Evolutionary conservation across 2,888 invertebrate species (phyloP).

Genomic region (Ditylenchus weischeri): DNA sequence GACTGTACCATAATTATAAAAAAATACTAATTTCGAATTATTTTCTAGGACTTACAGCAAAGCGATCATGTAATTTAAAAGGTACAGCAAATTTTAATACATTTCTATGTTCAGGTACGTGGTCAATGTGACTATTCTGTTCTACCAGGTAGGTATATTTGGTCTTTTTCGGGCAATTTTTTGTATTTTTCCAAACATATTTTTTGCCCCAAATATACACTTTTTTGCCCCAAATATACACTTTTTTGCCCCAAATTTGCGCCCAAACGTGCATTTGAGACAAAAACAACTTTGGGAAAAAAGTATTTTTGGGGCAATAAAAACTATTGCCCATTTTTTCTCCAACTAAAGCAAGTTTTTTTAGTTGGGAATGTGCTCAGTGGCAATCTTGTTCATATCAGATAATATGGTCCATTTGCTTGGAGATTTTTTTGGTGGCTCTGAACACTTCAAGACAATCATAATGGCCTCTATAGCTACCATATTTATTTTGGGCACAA

Average conservation of each 20-base stretch:
- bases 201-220: too few relatives aligned
- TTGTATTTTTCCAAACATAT: too few relatives aligned
- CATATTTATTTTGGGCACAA: conserved; percentile 52
- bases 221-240: too few relatives aligned
- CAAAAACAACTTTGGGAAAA: too few relatives aligned
- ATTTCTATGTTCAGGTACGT: conserved; percentile 46
- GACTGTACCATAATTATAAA: too few relatives aligned
- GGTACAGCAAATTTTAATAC: background rate
- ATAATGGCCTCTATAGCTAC: conserved; percentile 54
- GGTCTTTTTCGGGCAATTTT: too few relatives aligned
- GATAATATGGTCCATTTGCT: conserved; percentile 55
- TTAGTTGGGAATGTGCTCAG: conserved; percentile 57
- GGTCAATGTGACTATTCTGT: conserved; percentile 58
- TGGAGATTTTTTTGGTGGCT: conserved; percentile 45
- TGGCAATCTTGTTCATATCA: conserved; percentile 58
- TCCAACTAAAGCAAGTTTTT: background rate
- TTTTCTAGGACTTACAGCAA: conserved; percentile 45
- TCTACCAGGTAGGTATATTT: conserved; percentile 50
- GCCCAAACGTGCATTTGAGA: too few relatives aligned
- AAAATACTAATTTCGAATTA: too few relatives aligned
- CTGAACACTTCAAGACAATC: conserved; percentile 46
- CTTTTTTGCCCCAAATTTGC: too few relatives aligned
- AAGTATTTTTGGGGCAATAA: too few relatives aligned
- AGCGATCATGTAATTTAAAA: conserved; percentile 43
- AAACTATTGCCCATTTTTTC: too few relatives aligned